These are phyloP conservation scores for Pteropus alecto DNA, from an alignment of 2,113 vertebrate species.

Conservation along the genomic window DNA sequence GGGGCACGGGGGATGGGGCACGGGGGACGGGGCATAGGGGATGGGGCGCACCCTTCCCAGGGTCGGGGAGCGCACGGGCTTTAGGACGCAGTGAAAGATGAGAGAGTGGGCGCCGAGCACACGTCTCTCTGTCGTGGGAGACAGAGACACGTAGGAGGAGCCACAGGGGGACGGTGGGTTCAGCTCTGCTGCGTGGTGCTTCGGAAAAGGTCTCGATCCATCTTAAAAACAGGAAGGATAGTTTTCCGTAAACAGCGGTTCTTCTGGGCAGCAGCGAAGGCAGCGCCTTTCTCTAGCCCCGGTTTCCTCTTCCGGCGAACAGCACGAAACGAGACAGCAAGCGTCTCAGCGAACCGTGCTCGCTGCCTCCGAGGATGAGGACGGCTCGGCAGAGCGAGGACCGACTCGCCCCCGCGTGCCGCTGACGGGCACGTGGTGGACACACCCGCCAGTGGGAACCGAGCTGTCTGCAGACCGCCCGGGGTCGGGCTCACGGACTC, in stretches of 20 bases:
- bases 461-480: neutral
- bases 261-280: neutral
- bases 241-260: neutral
- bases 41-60: too few species aligned
- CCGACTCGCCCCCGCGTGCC: too few species aligned
- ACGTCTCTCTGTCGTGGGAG: too few species aligned
- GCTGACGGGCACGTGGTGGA: too few species aligned
- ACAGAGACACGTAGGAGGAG: neutral
- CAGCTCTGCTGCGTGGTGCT: rapidly evolving
- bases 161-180: neutral
- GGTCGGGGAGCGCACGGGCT: too few species aligned
- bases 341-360: neutral
- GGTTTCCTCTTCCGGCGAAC: neutral
- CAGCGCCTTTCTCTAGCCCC: neutral
- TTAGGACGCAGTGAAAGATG: too few species aligned
- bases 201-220: neutral
- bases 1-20: too few species aligned
- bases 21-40: too few species aligned
- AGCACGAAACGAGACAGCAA: neutral
- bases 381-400: neutral
- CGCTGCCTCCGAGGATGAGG: neutral
- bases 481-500: neutral
- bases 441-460: too few species aligned
- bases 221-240: neutral
- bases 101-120: too few species aligned